Percentiles rank a stretch among this genome's conserved stretches.
Evolutionary conservation across 2,888 invertebrate genomes (phyloP).

Genomic region (Agrilus biguttatus): DNA sequence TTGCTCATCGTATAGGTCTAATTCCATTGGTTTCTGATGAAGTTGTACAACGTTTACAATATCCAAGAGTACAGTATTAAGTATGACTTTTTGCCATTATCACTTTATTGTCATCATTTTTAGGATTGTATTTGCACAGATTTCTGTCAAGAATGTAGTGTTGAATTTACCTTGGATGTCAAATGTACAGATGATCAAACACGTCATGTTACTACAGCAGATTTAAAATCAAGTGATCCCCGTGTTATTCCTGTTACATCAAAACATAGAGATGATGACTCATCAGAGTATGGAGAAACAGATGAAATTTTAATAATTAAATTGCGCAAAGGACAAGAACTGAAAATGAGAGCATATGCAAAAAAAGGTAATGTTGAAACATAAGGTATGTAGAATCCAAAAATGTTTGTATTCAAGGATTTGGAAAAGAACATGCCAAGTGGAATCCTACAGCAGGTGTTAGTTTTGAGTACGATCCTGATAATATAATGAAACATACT

Average conservation of each 20-base stretch:
- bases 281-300: constrained; percentile 84
- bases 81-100: not conserved
- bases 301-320: constrained; percentile 73
- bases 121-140: constrained; percentile 94
- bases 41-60: constrained; percentile 86
- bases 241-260: constrained; percentile 90
- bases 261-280: constrained; percentile 80
- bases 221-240: constrained; percentile 82
- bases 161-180: constrained; percentile 94
- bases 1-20: constrained; percentile 93
- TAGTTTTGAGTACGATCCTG: constrained; percentile 98
- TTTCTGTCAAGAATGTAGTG: constrained; percentile 95
- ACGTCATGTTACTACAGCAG: constrained; percentile 90
- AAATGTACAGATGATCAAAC: constrained; percentile 91
- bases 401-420: constrained; percentile 29
- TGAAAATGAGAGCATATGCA: constrained; percentile 89
- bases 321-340: constrained; percentile 72
- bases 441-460: constrained; percentile 99
- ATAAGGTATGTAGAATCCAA: constrained; percentile 16
- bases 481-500: constrained; percentile 92
- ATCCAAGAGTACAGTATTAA: constrained; percentile 50
- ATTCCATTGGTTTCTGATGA: constrained; percentile 95
- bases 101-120: constrained; percentile 9
- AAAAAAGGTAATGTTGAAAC: constrained; percentile 51
- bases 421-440: constrained; percentile 98